Evolutionary conservation across 2,888 invertebrate species (phyloP), one percentile per base, ranked within the genome.

Genomic region (Tetragonisca angustula): DNA sequence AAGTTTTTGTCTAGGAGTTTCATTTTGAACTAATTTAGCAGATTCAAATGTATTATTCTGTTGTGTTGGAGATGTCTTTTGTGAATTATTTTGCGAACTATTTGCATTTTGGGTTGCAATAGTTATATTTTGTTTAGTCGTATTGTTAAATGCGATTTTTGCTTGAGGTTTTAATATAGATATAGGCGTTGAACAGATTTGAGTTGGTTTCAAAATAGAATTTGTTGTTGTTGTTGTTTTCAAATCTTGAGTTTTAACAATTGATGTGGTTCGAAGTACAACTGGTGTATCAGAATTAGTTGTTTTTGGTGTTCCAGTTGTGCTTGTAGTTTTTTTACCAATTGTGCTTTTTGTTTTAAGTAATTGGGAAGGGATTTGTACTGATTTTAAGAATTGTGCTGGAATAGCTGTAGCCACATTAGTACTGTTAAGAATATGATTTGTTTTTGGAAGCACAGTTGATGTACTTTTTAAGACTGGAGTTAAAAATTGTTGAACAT

Each of bases 131-230:
- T 88, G 90, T 64, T 86, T 90, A 36, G 78, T 83, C 4, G 88
- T 68, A 67, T 86, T 89, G 17, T 81, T 85, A 59, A 89, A 72
- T 19, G 86, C 81, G 17, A 89, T 81, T 82, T 91, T 92, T 11
- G 90, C 76, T 76, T 93, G 93, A 32, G 93, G 93, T 76, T 94
- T 94, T 9, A 94, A 86, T 21, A 94, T 92, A n/a, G 94, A 94
- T 68, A 94, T 86, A 9, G 93, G 91, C 4, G 90, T 88, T 19
- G 90, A 91, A 9, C 89, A 81, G 50, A 84, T 78, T 64, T 92
- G 90, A 0, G 87, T 87, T 21, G 89, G 84, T 72, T 89, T 86
- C n/a, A 92, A 89, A 75, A 91, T 80, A 68, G 89, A 88, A 74
- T 62, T 82, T 4, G 84, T 76, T 43, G 79, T 79, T 43, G 79